A percentile compares a stretch with the other conserved stretches of the same genome.
phyloP scores from a whole-genome alignment of 2,888 invertebrate species.

The Arctia plantaginis region DNA sequence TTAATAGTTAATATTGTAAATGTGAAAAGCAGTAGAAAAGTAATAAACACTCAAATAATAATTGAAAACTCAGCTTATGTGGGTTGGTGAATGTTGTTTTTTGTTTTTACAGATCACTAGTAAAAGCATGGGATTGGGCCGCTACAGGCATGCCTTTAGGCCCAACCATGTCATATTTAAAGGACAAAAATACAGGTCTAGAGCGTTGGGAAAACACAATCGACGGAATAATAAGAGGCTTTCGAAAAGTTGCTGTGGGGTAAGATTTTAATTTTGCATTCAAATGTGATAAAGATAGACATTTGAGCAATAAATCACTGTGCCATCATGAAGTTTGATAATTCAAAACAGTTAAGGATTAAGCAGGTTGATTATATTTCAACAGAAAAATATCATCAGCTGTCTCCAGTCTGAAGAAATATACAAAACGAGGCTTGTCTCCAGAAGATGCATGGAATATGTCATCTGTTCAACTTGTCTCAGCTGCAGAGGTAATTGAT shows the following conservation, averaged over 20 bases:
- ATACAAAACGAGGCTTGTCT: constrained; percentile 87
- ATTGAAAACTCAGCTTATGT: too few species aligned
- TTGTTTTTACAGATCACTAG: constrained; percentile 86
- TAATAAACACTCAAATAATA: too few species aligned
- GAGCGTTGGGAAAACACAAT: constrained; percentile 76
- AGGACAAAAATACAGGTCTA: constrained; percentile 51
- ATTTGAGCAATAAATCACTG: too few species aligned
- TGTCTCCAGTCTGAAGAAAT: constrained; percentile 88
- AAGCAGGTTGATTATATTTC: background rate
- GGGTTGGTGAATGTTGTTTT: background rate
- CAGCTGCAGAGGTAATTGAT: constrained; percentile 90
- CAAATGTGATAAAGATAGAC: background rate
- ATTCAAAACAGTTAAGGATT: background rate
- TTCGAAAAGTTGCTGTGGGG: constrained; percentile 88
- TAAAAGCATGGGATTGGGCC: constrained; percentile 91
- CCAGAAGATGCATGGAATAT: constrained; percentile 95
- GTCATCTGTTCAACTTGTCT: constrained; percentile 92
- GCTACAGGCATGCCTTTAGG: constrained; percentile 86
- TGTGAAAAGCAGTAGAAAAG: too few species aligned
- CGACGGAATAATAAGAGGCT: constrained; percentile 85
- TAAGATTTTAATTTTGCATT: constrained; percentile 54
- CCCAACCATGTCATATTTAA: constrained; percentile 86
- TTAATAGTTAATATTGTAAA: too few species aligned
- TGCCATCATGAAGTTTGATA: too few species aligned
- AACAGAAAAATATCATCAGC: constrained; percentile 90